phyloP scores from a whole-genome alignment of 2,113 vertebrate species.

The Girardinichthys multiradiatus region DNA sequence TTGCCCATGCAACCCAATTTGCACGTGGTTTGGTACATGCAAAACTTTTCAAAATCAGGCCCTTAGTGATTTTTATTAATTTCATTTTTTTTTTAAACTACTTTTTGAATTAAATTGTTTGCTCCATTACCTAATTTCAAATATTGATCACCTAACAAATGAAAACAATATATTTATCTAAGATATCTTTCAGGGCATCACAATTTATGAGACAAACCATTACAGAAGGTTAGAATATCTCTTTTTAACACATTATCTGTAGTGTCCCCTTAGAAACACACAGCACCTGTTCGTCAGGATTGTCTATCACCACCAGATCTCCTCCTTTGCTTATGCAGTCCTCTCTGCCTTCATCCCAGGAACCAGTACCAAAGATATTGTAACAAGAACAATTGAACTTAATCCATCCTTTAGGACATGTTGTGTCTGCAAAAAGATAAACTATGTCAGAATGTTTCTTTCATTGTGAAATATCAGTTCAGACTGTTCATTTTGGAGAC shows the following conservation, averaged over 20 bases:
- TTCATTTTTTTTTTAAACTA: too few relatives aligned
- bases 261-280: not conserved
- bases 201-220: too few relatives aligned
- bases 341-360: slow-evolving; percentile 19
- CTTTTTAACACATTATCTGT: not conserved
- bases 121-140: not conserved
- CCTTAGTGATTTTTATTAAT: too few relatives aligned
- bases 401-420: slow-evolving; percentile 26
- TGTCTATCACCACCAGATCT: slow-evolving; percentile 44
- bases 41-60: too few relatives aligned
- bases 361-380: not conserved
- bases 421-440: slow-evolving; percentile 11
- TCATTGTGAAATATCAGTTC: not conserved
- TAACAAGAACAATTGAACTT: slow-evolving; percentile 32
- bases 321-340: slow-evolving; percentile 36
- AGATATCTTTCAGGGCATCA: too few relatives aligned
- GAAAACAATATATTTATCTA: not conserved
- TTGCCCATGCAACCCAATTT: too few relatives aligned
- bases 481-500: too few relatives aligned
- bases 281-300: slow-evolving; percentile 18
- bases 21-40: too few relatives aligned
- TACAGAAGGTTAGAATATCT: not conserved
- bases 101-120: too few relatives aligned
- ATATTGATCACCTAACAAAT: not conserved
- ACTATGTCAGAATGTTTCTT: not conserved